These are phyloP conservation scores for Drosophila parvula DNA, from an alignment of 1,140 invertebrate species.

Conservation along the genomic window DNA sequence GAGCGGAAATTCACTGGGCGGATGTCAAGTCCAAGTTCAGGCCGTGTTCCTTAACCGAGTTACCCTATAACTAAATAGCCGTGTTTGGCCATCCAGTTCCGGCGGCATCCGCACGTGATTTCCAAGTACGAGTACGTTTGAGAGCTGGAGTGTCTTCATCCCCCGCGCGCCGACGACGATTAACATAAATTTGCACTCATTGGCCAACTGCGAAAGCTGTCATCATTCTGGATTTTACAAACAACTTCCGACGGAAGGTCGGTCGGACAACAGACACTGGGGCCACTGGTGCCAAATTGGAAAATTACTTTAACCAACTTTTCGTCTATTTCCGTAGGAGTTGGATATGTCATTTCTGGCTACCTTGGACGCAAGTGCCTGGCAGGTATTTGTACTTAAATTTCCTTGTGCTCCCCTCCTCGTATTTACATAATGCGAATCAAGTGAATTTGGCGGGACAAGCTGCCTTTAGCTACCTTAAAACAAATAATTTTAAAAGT, in stretches of 20 bases:
- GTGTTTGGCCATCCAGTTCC: constrained; percentile 52
- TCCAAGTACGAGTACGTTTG: neutral
- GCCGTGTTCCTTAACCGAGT: constrained; percentile 45
- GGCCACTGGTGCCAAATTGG: constrained; percentile 45
- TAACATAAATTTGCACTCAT: constrained; percentile 73
- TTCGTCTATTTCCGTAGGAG: constrained; percentile 77
- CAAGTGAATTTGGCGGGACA: constrained; percentile 1
- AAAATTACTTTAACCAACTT: constrained; percentile 75
- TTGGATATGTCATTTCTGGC: constrained; percentile 85
- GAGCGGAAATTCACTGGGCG: constrained; percentile 77
- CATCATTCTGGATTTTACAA: constrained; percentile 83
- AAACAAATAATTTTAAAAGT: constrained; percentile 19
- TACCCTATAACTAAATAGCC: constrained; percentile 52
- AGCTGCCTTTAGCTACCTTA: neutral
- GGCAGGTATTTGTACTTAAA: constrained; percentile 83
- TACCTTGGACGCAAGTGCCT: constrained; percentile 84
- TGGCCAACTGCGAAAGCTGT: constrained; percentile 45
- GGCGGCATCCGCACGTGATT: constrained; percentile 54
- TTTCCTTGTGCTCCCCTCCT: constrained; percentile 1
- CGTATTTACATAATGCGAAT: constrained; percentile 30
- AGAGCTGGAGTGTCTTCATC: constrained; percentile 4
- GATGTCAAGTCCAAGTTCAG: constrained; percentile 70
- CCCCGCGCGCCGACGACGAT: constrained; percentile 39
- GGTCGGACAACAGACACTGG: constrained; percentile 31
- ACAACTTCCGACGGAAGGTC: constrained; percentile 83